phyloP scores from a whole-genome alignment of 2,113 vertebrate species.

The Hipposideros armiger region DNA sequence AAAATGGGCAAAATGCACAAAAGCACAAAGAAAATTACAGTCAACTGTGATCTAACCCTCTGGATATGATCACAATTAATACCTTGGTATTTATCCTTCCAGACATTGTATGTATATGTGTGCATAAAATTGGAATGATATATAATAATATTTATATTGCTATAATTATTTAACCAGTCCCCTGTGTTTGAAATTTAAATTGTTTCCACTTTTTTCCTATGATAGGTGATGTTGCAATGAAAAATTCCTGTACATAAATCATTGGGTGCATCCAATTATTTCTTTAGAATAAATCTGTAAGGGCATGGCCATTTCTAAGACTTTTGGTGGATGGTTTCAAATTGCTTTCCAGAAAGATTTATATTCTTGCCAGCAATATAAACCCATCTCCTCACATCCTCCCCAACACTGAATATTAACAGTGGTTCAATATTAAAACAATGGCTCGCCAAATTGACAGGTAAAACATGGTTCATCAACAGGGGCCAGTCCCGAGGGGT shows the following conservation, averaged over 20 bases:
- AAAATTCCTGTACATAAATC: constrained; percentile 75
- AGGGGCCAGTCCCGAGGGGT: neutral
- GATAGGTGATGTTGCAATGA: constrained; percentile 68
- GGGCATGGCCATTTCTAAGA: constrained; percentile 55
- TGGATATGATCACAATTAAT: neutral
- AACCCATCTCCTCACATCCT: neutral
- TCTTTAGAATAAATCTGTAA: constrained; percentile 75
- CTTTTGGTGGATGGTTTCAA: constrained; percentile 57
- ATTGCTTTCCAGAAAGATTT: constrained; percentile 73
- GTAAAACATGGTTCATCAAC: neutral
- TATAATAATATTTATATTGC: constrained; percentile 13
- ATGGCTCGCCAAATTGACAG: neutral
- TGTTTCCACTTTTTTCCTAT: constrained; percentile 33
- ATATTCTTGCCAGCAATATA: constrained; percentile 59
- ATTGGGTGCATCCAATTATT: constrained; percentile 64
- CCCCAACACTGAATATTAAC: neutral
- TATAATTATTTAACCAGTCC: constrained; percentile 57
- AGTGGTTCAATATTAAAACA: neutral
- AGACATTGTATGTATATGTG: neutral
- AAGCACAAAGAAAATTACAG: constrained; percentile 52
- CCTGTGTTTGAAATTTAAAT: constrained; percentile 68
- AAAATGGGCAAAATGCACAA: neutral
- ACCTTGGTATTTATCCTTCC: constrained; percentile 25
- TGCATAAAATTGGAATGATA: constrained; percentile 27
- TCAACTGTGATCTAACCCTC: neutral